Evolutionary conservation across 2,888 invertebrate species (phyloP), one percentile per base, ranked within the genome.

Genomic region (Chouioia cunea): DNA sequence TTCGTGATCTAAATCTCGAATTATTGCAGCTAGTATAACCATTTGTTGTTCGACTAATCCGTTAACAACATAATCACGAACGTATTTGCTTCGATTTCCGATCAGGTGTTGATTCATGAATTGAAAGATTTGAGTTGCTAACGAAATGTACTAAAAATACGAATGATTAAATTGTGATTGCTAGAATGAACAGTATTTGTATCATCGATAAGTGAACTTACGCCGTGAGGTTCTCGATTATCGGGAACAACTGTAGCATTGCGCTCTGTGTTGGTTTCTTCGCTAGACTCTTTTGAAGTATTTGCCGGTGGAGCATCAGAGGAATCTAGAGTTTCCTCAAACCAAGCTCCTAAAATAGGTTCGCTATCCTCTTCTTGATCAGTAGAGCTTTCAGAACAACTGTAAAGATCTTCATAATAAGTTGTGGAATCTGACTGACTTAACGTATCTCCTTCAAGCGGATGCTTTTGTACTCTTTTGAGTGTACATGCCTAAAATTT

Each of bases 331-430:
- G 96, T 96, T 81, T 97, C 96, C 83, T 97, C 97, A 86, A 97
- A 96, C 97, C 97, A 97, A 76, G 95, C 91, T 0, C 97, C 97
- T 77, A 96, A 89, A 73, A 96, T 90, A 4, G 95, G 94, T 86
- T 96, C 95, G 85, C 93, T 93, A 84, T 93, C 93, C 80, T 90
- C 90, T 88, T 91, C 91, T 86, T 96, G 96, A 82, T 95, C 95
- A 52, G 93, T 93, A 70, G 94, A 93, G 62, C 95, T 95, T 82
- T 96, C 96, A 0, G 96, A 95, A 84, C 95, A 95, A 80, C 96
- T 94, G 69, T 94, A 90, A 86, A 97, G 93, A 86, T 97, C 97
- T 86, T 97, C 97, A 86, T 96, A 97, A 87, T 96, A 97, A n/a
- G 96, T 97, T 58, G 96, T 96, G 12, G 96, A 96, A 86, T 97